Evolutionary conservation across 2,797 vertebrate genomes (phyloP).

Genomic region (Thripadectes ignobilis): DNA sequence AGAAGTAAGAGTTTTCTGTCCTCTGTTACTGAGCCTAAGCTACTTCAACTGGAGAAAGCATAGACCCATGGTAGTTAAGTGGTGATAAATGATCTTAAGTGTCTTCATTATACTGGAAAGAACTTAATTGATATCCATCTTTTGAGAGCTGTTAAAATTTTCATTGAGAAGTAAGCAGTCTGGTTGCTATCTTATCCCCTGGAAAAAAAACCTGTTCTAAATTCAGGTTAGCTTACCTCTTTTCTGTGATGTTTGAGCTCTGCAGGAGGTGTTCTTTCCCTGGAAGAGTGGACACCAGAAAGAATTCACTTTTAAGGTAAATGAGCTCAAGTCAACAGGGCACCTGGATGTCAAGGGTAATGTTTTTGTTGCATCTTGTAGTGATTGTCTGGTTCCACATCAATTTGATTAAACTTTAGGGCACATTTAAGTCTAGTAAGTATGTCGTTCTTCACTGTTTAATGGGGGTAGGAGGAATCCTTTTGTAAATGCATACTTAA

Average conservation of each 20-base stretch:
- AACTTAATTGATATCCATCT: background rate
- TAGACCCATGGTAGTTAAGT: background rate
- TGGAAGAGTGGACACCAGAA: background rate
- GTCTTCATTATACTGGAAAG: background rate
- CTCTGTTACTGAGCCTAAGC: background rate
- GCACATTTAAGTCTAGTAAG: background rate
- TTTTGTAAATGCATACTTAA: background rate
- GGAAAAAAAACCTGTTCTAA: background rate
- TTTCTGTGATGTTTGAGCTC: background rate
- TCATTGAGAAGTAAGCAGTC: background rate
- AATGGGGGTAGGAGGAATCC: background rate
- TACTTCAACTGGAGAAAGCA: background rate
- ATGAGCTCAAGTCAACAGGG: background rate
- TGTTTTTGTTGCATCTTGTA: background rate
- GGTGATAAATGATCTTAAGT: background rate
- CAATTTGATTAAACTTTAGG: background rate
- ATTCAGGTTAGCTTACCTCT: background rate
- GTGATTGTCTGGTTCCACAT: background rate
- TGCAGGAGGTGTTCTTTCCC: background rate
- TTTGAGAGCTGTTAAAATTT: background rate
- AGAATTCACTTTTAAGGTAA: background rate
- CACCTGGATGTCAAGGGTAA: background rate
- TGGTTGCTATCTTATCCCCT: background rate
- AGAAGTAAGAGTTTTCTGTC: background rate
- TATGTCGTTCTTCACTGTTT: background rate